These are phyloP conservation scores for Brachypodius melanocephalos DNA, from an alignment of 2,113 vertebrate species.

Conservation along the genomic window DNA sequence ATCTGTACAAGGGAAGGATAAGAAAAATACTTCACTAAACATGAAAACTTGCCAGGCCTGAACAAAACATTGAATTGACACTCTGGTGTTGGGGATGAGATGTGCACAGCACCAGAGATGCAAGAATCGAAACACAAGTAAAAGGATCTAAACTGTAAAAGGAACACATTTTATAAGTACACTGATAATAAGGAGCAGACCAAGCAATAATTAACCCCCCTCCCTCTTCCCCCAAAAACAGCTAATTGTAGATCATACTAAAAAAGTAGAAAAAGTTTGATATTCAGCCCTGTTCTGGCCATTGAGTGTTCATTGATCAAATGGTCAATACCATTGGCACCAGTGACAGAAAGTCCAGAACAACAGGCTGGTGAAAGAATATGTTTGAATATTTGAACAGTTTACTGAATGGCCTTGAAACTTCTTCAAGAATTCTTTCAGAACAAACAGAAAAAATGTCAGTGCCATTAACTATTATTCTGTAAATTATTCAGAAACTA, in stretches of 20 bases:
- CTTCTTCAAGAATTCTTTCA: background rate
- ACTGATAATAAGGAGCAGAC: background rate
- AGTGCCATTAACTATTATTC: background rate
- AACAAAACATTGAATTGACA: background rate
- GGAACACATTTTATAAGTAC: background rate
- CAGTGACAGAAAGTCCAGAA: background rate
- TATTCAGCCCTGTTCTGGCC: background rate
- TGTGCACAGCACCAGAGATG: background rate
- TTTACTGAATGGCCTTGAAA: background rate
- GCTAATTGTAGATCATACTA: background rate
- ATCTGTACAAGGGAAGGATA: background rate
- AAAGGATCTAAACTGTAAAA: background rate
- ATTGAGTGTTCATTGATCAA: background rate
- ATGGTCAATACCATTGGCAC: background rate
- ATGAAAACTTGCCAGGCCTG: background rate
- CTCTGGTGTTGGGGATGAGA: background rate
- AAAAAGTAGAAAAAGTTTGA: background rate
- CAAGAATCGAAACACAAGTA: background rate
- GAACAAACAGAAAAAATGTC: background rate
- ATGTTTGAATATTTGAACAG: background rate
- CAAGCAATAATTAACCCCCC: background rate
- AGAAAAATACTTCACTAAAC: background rate
- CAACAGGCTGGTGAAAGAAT: background rate
- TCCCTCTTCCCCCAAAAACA: rapidly evolving
- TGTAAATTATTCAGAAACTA: background rate